phyloP scores from a whole-genome alignment of 1,140 invertebrate species.

The Wasmannia auropunctata region DNA sequence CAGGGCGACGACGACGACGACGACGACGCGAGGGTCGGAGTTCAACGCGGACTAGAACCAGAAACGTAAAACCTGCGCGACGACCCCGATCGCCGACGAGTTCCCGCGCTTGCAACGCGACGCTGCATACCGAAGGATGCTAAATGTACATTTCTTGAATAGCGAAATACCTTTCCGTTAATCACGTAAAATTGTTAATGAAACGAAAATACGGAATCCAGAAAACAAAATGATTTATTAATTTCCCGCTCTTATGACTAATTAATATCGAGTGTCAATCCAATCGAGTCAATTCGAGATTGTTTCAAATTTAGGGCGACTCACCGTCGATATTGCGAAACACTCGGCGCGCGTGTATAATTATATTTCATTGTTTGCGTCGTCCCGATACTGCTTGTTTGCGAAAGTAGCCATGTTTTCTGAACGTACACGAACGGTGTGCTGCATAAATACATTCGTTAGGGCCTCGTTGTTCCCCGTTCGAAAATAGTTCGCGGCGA shows the following conservation, averaged over 20 bases:
- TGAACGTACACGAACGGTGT: background rate
- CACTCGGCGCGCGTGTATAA: background rate
- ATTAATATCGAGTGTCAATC: background rate
- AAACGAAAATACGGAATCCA: background rate
- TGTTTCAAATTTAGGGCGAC: background rate
- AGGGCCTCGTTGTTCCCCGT: conserved; percentile 3
- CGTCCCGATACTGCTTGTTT: background rate
- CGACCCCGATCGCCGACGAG: conserved; percentile 34
- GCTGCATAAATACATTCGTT: conserved; percentile 3
- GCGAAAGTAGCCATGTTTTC: background rate
- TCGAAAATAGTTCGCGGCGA: conserved; percentile 38
- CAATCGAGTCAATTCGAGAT: background rate
- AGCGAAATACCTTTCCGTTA: background rate
- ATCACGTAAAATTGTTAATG: background rate
- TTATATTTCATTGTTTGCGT: background rate
- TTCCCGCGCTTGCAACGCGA: conserved; percentile 37
- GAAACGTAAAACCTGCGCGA: conserved; percentile 60
- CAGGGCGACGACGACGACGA: conserved; percentile 65
- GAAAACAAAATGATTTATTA: background rate
- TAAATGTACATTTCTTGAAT: background rate
- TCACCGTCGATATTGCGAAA: background rate
- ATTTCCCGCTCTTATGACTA: background rate
- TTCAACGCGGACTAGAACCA: conserved; percentile 61
- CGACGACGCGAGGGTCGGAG: conserved; percentile 68
- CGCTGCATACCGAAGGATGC: conserved; percentile 55